Percentiles rank a stretch among this genome's conserved stretches.
Evolutionary conservation across 1,140 invertebrate genomes (phyloP).

Genomic region (Myzus persicae): DNA sequence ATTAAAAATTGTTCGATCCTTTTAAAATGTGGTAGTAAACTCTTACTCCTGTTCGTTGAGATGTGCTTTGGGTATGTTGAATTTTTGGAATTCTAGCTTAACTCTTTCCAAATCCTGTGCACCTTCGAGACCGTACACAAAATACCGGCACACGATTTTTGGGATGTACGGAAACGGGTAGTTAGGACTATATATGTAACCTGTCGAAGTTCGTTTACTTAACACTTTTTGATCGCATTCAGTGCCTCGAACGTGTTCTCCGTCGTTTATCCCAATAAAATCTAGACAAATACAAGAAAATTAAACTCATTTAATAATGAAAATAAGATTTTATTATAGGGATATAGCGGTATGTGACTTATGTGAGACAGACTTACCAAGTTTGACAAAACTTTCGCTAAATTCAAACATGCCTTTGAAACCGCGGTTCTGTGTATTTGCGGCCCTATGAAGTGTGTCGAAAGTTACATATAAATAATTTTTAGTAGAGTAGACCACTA

Average conservation of each 20-base stretch:
- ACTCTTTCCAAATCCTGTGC: slow-evolving; percentile 93
- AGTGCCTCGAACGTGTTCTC: slow-evolving; percentile 91
- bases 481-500: slow-evolving; percentile 92
- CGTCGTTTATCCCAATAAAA: slow-evolving; percentile 91
- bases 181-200: slow-evolving; percentile 92
- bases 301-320: not conserved
- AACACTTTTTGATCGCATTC: slow-evolving; percentile 98
- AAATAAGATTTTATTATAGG: not conserved
- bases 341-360: not conserved
- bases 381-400: slow-evolving; percentile 94
- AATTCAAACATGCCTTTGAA: slow-evolving; percentile 97
- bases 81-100: slow-evolving; percentile 83
- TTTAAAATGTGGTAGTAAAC: not conserved
- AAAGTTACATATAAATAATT: slow-evolving; percentile 89
- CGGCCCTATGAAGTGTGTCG: slow-evolving; percentile 85
- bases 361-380: slow-evolving; percentile 73
- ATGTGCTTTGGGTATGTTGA: slow-evolving; percentile 86
- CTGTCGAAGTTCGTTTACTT: slow-evolving; percentile 89
- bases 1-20: not conserved
- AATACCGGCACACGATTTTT: slow-evolving; percentile 96
- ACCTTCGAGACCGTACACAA: slow-evolving; percentile 96
- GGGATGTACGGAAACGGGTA: slow-evolving; percentile 93
- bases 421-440: slow-evolving; percentile 91
- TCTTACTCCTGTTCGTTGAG: slow-evolving; percentile 70
- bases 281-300: slow-evolving; percentile 68